phyloP scores from a whole-genome alignment of 2,797 vertebrate species.

The Somateria mollissima region DNA sequence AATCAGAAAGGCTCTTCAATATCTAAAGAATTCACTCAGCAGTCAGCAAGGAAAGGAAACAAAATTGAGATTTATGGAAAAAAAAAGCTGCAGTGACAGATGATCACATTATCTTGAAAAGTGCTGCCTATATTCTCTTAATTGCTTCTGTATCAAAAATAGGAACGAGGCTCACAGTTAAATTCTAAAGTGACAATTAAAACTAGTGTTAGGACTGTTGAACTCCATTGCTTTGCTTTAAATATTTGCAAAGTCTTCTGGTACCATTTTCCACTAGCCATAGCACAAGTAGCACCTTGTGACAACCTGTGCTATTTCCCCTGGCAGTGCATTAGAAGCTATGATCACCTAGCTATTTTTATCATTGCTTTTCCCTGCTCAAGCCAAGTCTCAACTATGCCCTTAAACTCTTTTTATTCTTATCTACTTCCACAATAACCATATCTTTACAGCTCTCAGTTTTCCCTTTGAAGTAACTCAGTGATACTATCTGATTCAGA shows the following conservation, averaged over 20 bases:
- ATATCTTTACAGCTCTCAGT: background rate
- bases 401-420: background rate
- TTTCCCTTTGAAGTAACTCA: background rate
- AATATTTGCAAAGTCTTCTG: background rate
- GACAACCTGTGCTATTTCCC: background rate
- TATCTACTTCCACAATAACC: background rate
- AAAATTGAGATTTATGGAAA: background rate
- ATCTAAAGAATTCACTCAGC: background rate
- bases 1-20: background rate
- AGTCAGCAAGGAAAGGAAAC: background rate
- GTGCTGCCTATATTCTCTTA: background rate
- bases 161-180: too few relatives aligned
- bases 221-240: background rate
- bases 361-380: background rate
- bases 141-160: background rate
- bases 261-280: background rate
- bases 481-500: background rate
- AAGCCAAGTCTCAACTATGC: background rate
- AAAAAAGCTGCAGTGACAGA: background rate
- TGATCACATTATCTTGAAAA: background rate
- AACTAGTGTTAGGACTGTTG: fast-evolving
- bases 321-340: background rate
- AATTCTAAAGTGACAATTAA: background rate
- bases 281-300: background rate
- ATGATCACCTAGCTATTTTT: background rate